A percentile compares a stretch with the other conserved stretches of the same genome.
Conservation (phyloP, 1,140 invertebrate species). For the Drosophila kurseongensis region DNA sequence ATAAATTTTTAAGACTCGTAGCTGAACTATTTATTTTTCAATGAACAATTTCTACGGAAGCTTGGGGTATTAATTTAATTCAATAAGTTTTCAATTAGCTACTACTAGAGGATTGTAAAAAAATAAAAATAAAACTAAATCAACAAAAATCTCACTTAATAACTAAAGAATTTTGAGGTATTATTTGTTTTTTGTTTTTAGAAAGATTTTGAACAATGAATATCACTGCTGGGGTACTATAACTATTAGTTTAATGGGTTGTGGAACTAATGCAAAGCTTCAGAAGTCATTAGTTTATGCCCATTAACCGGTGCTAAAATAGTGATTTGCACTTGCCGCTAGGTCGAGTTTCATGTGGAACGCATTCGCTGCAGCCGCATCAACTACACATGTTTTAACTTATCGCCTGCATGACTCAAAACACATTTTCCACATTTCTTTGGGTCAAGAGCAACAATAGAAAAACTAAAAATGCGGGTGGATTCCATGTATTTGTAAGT, state of each 20-base stretch:
- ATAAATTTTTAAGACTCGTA: background rate
- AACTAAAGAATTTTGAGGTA: too few species aligned
- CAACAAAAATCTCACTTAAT: too few species aligned
- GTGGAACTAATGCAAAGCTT: constrained; percentile 1
- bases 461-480: constrained; percentile 42
- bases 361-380: constrained; percentile 29
- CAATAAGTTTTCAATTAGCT: too few species aligned
- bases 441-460: constrained; percentile 73
- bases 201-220: too few species aligned
- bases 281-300: constrained; percentile 10
- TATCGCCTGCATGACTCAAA: constrained; percentile 48
- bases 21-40: background rate
- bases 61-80: background rate
- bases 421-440: constrained; percentile 57
- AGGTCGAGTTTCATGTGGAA: constrained; percentile 20
- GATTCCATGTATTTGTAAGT: constrained; percentile 9
- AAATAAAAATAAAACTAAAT: background rate
- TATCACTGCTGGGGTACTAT: background rate
- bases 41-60: too few species aligned
- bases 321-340: constrained; percentile 2
- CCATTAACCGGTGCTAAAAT: constrained; percentile 6
- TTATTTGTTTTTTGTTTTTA: too few species aligned
- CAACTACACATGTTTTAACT: constrained; percentile 4
- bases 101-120: too few species aligned
- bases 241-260: background rate